Evolutionary conservation across 2,888 invertebrate species (phyloP).

Genomic region (Andrena dorsata): DNA sequence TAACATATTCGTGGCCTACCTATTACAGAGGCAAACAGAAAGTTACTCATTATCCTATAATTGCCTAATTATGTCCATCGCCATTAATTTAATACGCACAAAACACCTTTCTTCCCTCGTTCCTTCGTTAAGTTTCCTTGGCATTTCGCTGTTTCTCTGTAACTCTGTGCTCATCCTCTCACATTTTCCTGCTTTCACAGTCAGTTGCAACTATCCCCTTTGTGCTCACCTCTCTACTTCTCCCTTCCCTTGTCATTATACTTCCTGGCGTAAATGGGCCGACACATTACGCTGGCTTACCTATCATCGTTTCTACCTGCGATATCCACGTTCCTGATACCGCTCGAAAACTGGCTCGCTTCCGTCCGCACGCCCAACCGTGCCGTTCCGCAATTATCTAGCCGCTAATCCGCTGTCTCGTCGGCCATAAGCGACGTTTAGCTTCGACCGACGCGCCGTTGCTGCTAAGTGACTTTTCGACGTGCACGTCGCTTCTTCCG

Average conservation of each 20-base stretch:
- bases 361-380: slow-evolving; percentile 46
- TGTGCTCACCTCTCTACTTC: background rate
- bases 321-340: slow-evolving; percentile 67
- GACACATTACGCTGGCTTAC: slow-evolving; percentile 74
- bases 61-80: too few species aligned
- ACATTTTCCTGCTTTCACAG: background rate
- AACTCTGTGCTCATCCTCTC: background rate
- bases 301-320: slow-evolving; percentile 68
- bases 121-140: background rate
- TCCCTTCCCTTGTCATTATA: slow-evolving; percentile 70
- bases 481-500: slow-evolving; percentile 5
- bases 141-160: background rate
- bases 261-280: slow-evolving; percentile 76
- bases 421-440: slow-evolving; percentile 60
- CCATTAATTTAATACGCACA: too few species aligned
- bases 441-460: slow-evolving; percentile 51
- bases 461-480: slow-evolving; percentile 52
- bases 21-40: too few species aligned
- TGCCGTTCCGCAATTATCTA: slow-evolving; percentile 58
- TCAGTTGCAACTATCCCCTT: slow-evolving; percentile 16
- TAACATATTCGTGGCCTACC: too few species aligned
- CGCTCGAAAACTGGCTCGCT: slow-evolving; percentile 63
- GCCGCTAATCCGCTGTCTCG: slow-evolving; percentile 53
- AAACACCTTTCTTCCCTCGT: background rate
- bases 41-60: too few species aligned